These are phyloP conservation scores for Menidia menidia DNA, from an alignment of 2,797 vertebrate species.

Conservation along the genomic window DNA sequence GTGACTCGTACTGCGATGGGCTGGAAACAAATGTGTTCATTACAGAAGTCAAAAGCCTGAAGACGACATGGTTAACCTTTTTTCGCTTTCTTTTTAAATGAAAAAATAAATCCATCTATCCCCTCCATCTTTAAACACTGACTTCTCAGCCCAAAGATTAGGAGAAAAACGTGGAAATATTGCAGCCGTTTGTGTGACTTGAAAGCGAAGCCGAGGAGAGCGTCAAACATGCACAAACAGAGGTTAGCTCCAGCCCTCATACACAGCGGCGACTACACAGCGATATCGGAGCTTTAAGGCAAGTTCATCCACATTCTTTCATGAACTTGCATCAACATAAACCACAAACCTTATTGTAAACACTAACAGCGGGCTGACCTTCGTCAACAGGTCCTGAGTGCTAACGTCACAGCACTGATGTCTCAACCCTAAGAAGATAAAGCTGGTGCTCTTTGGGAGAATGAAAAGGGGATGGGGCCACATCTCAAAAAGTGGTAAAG, in stretches of 20 bases:
- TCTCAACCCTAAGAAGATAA: background rate
- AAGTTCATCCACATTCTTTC: constrained; percentile 67
- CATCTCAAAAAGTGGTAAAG: constrained; percentile 4
- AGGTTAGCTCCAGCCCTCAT: constrained; percentile 55
- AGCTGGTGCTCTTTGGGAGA: background rate
- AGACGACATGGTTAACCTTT: background rate
- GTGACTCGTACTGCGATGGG: constrained; percentile 1
- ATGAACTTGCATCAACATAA: constrained; percentile 57
- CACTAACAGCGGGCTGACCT: constrained; percentile 38
- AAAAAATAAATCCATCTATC: background rate
- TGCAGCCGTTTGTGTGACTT: constrained; percentile 8
- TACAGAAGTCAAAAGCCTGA: background rate
- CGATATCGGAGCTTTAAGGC: constrained; percentile 63
- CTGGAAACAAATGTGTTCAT: constrained; percentile 13
- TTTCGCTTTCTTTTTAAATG: background rate
- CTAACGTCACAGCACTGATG: background rate
- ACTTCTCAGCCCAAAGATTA: constrained; percentile 6
- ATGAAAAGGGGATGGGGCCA: background rate
- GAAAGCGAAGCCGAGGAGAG: constrained; percentile 32
- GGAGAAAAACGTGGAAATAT: constrained; percentile 2
- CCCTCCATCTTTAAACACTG: background rate
- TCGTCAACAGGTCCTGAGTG: background rate
- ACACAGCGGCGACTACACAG: constrained; percentile 39
- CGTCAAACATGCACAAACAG: constrained; percentile 37
- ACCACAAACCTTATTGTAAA: constrained; percentile 73